Evolutionary conservation across 2,113 vertebrate species (phyloP), one percentile per base, ranked within the genome.

Genomic region (Actinemys pallida): DNA sequence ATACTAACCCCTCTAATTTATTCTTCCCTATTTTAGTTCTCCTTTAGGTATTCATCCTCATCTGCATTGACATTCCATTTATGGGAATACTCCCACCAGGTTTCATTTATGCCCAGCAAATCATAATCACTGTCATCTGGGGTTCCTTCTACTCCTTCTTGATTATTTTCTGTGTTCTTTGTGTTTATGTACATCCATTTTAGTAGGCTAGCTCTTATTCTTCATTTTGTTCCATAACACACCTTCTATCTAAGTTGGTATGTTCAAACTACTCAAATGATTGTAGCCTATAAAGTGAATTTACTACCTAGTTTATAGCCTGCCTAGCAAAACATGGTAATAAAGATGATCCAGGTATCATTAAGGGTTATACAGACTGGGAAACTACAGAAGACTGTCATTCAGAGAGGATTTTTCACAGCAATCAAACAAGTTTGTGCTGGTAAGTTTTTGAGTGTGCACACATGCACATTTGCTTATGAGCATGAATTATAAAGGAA

Each of bases 21-120:
- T 69, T 69, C 56, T 93, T 1, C 1, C 45, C 31, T 84, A 88
- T 45, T 57, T 1, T 72, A 22, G 0, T 3, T 53, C 53, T 93
- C 25, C 35, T 39, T 27, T 53, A 83, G 56, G 90, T 82, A 49
- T 39, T 59, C 2, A 47, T 79, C 92, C 80, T 72, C 20, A 57
- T 78, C 76, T 89, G 76, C 84, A 86, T 87, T 95, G 78, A 78
- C 76, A 84, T 65, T 90, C 85, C 56, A 83, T 72, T 54, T 75
- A 42, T 57, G 53, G 10, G 22, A 95, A 47, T 27, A 72, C 72
- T 79, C 79, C 89, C 52, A 84, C 84, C 49, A 47, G 39, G 90
- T 65, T 78, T 31, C 78, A 88, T 62, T 6, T 93, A 86, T 27
- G 45, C 84, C 80, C 1, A 8, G 1, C 90, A 95, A 94, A 87